Evolutionary conservation across 2,888 invertebrate genomes (phyloP).

Genomic region (Hesperia comma): DNA sequence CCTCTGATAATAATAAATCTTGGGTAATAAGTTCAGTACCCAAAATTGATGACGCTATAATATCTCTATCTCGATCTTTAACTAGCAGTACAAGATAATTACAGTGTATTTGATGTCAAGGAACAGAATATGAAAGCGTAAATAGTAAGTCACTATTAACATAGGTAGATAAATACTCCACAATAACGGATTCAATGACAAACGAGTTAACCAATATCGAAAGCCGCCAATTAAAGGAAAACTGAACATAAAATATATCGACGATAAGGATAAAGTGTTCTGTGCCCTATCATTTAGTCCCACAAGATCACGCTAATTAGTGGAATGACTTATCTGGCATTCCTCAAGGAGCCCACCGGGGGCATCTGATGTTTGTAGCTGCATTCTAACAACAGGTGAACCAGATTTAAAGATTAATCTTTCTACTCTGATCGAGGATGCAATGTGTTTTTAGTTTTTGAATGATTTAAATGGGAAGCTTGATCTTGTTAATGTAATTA

Average conservation of each 20-base stretch:
- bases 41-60: too few species aligned
- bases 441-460: neutral
- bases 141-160: conserved; percentile 23
- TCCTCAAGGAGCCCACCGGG: conserved; percentile 45
- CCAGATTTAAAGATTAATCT: conserved; percentile 44
- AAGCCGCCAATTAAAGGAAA: conserved; percentile 39
- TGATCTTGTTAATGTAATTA: too few species aligned
- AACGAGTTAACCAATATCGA: conserved; percentile 38
- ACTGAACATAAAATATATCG: conserved; percentile 42
- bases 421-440: conserved; percentile 14
- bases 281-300: conserved; percentile 42
- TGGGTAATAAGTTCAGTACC: too few species aligned
- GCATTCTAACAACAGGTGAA: conserved; percentile 36
- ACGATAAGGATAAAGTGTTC: conserved; percentile 44
- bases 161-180: conserved; percentile 32
- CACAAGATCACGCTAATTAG: conserved; percentile 48
- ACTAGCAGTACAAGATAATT: neutral
- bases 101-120: neutral
- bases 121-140: conserved; percentile 12
- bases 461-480: too few species aligned
- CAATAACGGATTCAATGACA: conserved; percentile 36
- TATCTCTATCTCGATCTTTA: neutral
- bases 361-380: conserved; percentile 37
- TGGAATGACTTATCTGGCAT: conserved; percentile 47
- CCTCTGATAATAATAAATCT: too few species aligned